Base-by-base conservation (phyloP, 2,113 vertebrate genomes). In the Gnathochromis pfefferi region DNA sequence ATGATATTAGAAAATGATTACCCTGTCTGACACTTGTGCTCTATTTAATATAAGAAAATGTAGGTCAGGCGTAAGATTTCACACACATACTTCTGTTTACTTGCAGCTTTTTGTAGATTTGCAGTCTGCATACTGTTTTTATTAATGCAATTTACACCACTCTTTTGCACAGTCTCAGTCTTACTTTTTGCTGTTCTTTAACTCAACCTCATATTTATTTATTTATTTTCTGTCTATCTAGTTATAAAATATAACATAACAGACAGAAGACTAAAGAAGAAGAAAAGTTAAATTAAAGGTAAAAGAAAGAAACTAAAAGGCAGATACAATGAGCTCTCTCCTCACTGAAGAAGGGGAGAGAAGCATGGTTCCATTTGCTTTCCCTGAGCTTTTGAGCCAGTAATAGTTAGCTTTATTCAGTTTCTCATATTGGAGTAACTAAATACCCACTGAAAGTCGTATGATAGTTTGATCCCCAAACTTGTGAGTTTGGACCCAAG, bases 401-500 rank as follows among this genome's bases (percentile, higher is more conserved):
- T 63, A 33, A 63, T 63, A 63, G 1, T 35, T 2, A 63, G 28
- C 9, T 33, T 63, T 1, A 63, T 63, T 63, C 16, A 45, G 3
- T 40, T n/a, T 14, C 7, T 84, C 21, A 60, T 28, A 49, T 9
- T 31, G 4, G 31, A 11, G 35, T 31, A n/a, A 86, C 23, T 21
- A 91, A 38, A 79, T 54, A 81, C 1, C 87, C 90, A 28, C 80
- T 87, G 40, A 91, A 91, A 3, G 84, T 91, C 1, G 57, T 91
- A 5, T 38, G 7, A 2, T 7, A 1, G 2, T 7, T 1, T 1
- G 14, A 1, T 55, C 65, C 81, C 81, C 78, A 91, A 12, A 88
- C 1, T 23, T 84, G 7, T 10, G 81, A 3, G 12, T 80, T 68
- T 45, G 9, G 12, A 35, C 0, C 2, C 23, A 89, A 2, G 1